A percentile compares a stretch with the other conserved stretches of the same genome.
phyloP scores from a whole-genome alignment of 2,888 invertebrate genomes.

The Ganaspis brasiliensis region DNA sequence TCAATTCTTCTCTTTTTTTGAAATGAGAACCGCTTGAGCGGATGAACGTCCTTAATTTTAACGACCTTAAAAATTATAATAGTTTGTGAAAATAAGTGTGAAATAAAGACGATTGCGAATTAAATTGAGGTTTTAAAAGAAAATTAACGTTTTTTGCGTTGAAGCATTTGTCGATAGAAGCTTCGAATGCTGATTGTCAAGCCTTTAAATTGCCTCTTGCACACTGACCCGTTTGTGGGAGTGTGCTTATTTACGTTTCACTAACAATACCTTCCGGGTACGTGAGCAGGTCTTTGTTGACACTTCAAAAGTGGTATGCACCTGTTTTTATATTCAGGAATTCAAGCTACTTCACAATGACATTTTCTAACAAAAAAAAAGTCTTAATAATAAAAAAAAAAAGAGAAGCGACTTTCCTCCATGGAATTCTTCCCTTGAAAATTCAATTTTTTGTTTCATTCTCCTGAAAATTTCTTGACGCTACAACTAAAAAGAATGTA shows the following conservation, averaged over 20 bases:
- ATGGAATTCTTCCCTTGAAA: too few relatives aligned
- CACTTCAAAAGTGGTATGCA: constrained; percentile 35
- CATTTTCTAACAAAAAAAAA: background rate
- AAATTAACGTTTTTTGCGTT: background rate
- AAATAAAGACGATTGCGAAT: background rate
- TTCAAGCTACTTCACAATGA: background rate
- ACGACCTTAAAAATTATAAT: too few relatives aligned
- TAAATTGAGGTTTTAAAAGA: background rate
- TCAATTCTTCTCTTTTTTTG: too few relatives aligned
- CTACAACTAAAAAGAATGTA: too few relatives aligned
- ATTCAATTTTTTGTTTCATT: too few relatives aligned
- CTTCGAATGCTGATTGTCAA: constrained; percentile 18
- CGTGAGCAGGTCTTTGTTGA: constrained; percentile 38
- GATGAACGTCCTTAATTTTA: too few relatives aligned
- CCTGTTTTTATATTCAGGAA: constrained; percentile 21
- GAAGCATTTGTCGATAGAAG: constrained; percentile 5
- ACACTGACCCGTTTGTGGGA: constrained; percentile 31
- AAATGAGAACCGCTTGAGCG: too few relatives aligned
- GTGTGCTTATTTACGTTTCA: constrained; percentile 40
- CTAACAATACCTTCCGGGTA: constrained; percentile 40
- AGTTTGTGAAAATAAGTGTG: too few relatives aligned
- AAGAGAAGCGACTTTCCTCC: background rate
- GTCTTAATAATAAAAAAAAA: background rate
- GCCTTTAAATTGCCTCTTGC: constrained; percentile 39
- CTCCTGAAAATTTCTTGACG: too few relatives aligned